Base-by-base conservation (phyloP, 2,888 invertebrate genomes). In the Iselma pallidipennis region DNA sequence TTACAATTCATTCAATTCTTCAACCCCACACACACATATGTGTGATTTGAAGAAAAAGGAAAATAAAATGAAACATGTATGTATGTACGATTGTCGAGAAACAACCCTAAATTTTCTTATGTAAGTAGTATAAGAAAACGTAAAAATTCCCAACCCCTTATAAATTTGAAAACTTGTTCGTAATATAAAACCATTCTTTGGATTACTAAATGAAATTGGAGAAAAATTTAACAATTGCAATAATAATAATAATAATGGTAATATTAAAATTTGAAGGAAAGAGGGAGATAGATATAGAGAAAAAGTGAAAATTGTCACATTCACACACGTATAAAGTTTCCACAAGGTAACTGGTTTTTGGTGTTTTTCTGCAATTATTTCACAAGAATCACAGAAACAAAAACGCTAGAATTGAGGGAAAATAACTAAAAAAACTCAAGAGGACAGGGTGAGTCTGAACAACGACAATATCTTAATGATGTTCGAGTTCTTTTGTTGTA, bases 281-380 rank as follows among this genome's bases (percentile, higher is more conserved):
- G 16, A 16, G 37, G 7, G 10, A 29, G 16, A 37, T 16, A 16
- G 7, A 5, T 2, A 16, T 37, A 7, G 14, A 37, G 33, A 54
- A 61, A 61, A 60, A 60, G 60, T 60, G 60, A 60, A 60, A 60
- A 60, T 60, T 54, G 29, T 23, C 16, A 49, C 56, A 61, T 61
- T 61, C 61, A 61, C 61, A 61, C 61, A 61, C 61, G 61, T 61
- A 57, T 61, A 56, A 28, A 57, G 57, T 61, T 61, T 61, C 59
- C 53, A 26, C 56, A 48, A 52, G 57, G 61, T 57, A 57, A 57
- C 49, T 4, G 10, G 3, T 29, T 12, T 29, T 1, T 12, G 2
- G 1, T 14, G 10, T 7, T 16, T 16, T 16, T 16, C 2, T 16
- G 1, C 2, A 37, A 16, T 37, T 37, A 4, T 37, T 37, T 2